Evolutionary conservation across 2,797 vertebrate genomes (phyloP).

Genomic region (Aulostomus chinensis): DNA sequence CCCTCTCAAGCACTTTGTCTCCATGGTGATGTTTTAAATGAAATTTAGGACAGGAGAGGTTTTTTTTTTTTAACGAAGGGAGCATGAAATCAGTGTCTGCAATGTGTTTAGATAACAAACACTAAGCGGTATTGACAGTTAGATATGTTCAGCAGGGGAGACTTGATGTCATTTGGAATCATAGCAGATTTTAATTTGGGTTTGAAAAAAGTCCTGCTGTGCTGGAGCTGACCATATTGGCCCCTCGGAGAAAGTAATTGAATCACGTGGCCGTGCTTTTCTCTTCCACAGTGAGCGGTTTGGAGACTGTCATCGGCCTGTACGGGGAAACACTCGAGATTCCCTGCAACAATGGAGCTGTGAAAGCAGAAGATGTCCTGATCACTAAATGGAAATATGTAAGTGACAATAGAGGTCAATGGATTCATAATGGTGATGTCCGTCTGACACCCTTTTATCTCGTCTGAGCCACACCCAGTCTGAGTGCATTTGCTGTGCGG

Average conservation of each 20-base stretch:
- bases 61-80: conserved; percentile 14
- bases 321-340: conserved; percentile 74
- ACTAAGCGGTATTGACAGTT: conserved; percentile 32
- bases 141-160: conserved; percentile 10
- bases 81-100: background rate
- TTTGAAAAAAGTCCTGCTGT: conserved; percentile 19
- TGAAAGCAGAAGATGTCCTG: conserved; percentile 23
- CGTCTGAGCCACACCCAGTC: conserved; percentile 64
- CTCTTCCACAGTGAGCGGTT: conserved; percentile 53
- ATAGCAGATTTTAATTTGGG: conserved; percentile 33
- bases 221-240: conserved; percentile 26
- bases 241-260: conserved; percentile 24
- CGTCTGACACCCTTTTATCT: conserved; percentile 55
- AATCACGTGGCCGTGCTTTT: conserved; percentile 29
- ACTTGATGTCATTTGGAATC: conserved; percentile 20
- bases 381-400: conserved; percentile 83
- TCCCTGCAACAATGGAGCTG: conserved; percentile 65
- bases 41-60: conserved; percentile 47
- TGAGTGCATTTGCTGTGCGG: conserved; percentile 54
- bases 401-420: conserved; percentile 66
- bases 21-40: conserved; percentile 68
- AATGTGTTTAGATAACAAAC: too few species aligned
- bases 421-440: conserved; percentile 43
- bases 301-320: conserved; percentile 50
- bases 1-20: conserved; percentile 62